A percentile compares a stretch with the other conserved stretches of the same genome.
phyloP scores from a whole-genome alignment of 1,140 invertebrate species.

The Diprion similis region DNA sequence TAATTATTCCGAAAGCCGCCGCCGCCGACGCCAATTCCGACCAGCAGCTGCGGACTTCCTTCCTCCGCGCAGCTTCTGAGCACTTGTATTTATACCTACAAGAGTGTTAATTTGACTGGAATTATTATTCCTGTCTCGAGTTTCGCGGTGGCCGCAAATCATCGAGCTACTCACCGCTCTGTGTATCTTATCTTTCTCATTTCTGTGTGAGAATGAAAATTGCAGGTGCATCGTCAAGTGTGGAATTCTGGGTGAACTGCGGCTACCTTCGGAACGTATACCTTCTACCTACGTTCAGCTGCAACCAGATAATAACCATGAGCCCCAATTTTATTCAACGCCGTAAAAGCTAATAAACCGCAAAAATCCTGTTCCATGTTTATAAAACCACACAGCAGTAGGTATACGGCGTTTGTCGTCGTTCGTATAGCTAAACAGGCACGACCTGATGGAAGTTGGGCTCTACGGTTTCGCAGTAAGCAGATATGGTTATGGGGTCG shows the following conservation, averaged over 20 bases:
- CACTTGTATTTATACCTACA: no score
- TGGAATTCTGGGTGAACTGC: neutral
- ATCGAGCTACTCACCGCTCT: neutral
- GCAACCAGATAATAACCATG: neutral
- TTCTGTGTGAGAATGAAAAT: neutral
- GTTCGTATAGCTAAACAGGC: neutral
- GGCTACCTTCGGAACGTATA: neutral
- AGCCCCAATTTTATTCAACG: neutral
- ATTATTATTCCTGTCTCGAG: neutral
- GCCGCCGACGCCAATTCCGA: no score
- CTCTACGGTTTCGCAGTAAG: neutral
- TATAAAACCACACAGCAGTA: conserved; percentile 40
- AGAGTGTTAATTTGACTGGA: neutral
- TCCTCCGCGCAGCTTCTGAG: no score
- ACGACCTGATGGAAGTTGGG: neutral
- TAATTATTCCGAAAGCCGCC: no score
- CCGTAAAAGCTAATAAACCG: conserved; percentile 42
- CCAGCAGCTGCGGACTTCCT: no score
- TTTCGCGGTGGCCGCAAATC: neutral
- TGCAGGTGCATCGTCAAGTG: neutral
- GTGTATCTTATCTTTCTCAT: neutral
- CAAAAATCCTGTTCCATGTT: conserved; percentile 31
- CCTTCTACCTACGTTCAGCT: no score
- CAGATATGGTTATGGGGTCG: neutral
- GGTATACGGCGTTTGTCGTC: neutral